Evolutionary conservation across 1,140 invertebrate species (phyloP).

Genomic region (Aplysia californica): DNA sequence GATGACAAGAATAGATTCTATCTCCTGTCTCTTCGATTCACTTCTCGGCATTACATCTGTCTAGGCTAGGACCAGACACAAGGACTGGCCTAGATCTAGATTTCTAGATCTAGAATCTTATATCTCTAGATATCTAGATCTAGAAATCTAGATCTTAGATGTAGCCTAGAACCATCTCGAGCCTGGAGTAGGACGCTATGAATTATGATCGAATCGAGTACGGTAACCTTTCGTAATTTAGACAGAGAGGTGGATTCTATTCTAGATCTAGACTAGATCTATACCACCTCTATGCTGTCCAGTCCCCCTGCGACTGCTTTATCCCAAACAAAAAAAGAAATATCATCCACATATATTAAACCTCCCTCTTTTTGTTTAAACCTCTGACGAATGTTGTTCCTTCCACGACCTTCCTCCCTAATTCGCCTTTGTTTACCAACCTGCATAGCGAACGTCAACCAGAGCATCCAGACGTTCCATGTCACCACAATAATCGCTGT

Average conservation of each 20-base stretch:
- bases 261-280: not conserved
- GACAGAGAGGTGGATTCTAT: not conserved
- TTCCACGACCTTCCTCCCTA: not conserved
- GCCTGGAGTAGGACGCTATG: not conserved
- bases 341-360: not conserved
- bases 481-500: constrained; percentile 9
- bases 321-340: not conserved
- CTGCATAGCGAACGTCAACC: not conserved
- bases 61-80: not conserved
- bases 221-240: not conserved
- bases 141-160: not conserved
- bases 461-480: constrained; percentile 13
- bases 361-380: not conserved
- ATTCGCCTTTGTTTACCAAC: not conserved
- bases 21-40: no score
- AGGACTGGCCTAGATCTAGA: not conserved
- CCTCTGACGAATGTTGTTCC: not conserved
- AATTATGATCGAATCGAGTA: not conserved
- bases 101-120: not conserved
- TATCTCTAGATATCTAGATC: not conserved
- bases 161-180: not conserved
- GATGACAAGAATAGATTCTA: no score
- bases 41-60: no score
- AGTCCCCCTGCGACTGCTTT: no score
- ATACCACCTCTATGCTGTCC: not conserved